These are phyloP conservation scores for Sitobion miscanthi DNA, from an alignment of 1,140 invertebrate species.

Conservation along the genomic window DNA sequence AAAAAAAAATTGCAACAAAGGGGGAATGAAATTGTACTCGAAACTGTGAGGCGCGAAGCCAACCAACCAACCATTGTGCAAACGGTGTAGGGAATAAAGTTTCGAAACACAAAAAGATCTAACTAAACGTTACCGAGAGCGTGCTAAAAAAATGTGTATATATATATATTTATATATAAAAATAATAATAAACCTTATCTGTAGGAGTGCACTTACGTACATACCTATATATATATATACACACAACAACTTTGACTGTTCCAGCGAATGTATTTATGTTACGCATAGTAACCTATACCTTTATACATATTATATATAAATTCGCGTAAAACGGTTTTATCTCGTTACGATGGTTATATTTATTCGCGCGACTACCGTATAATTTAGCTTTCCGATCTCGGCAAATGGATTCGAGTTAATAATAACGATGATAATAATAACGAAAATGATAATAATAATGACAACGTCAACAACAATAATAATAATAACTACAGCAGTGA, in stretches of 20 bases:
- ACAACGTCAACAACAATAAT: neutral
- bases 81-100: neutral
- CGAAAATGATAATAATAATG: neutral
- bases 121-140: neutral
- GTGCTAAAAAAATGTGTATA: neutral
- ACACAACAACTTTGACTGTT: neutral
- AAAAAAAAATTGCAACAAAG: neutral
- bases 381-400: neutral
- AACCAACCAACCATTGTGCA: neutral
- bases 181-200: neutral
- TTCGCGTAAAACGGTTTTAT: neutral
- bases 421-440: neutral
- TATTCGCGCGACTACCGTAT: neutral
- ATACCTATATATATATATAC: neutral
- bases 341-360: neutral
- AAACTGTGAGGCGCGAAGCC: neutral
- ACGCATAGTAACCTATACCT: no score
- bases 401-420: neutral
- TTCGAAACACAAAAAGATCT: constrained; percentile 11
- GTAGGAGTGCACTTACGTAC: neutral
- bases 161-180: neutral
- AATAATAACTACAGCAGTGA: no score
- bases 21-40: neutral
- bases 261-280: no score
- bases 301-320: neutral